A percentile compares a stretch with the other conserved stretches of the same genome.
These are phyloP conservation scores for Macrobrachium rosenbergii DNA, from an alignment of 1,140 invertebrate species.

Conservation along the genomic window DNA sequence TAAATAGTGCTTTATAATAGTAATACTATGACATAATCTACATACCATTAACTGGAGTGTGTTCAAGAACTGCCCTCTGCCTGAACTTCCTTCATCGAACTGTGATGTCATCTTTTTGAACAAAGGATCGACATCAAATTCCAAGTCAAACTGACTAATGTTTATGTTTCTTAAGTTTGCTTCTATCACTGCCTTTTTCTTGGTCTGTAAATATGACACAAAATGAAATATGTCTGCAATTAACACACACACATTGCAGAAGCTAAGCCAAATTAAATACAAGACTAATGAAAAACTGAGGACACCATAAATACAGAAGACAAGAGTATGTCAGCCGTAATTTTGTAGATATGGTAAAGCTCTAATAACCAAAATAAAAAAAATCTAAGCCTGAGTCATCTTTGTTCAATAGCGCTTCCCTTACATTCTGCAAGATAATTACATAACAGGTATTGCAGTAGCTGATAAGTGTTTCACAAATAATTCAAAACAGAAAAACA, in stretches of 20 bases:
- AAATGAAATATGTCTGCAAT: not conserved
- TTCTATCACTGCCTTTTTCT: constrained; percentile 69
- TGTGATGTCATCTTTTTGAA: constrained; percentile 72
- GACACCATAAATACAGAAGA: too few species aligned
- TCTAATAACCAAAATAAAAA: too few species aligned
- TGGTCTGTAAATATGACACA: constrained; percentile 40
- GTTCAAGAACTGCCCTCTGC: constrained; percentile 71
- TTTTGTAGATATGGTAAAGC: too few species aligned
- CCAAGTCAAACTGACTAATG: constrained; percentile 71
- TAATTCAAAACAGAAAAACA: not conserved
- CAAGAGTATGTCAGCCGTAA: too few species aligned
- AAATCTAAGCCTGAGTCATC: too few species aligned
- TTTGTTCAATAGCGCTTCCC: too few species aligned
- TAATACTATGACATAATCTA: constrained; percentile 67
- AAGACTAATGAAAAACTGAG: too few species aligned
- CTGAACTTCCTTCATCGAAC: constrained; percentile 72
- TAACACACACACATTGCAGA: too few species aligned
- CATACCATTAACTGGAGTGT: constrained; percentile 70
- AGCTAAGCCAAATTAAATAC: too few species aligned
- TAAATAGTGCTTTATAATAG: constrained; percentile 34
- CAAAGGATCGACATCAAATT: constrained; percentile 71
- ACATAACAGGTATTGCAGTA: too few species aligned
- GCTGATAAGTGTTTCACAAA: not conserved
- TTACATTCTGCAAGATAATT: too few species aligned
- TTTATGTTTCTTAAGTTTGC: constrained; percentile 72